These are phyloP conservation scores for Anastrepha ludens DNA, from an alignment of 1,140 invertebrate species.

Conservation along the genomic window DNA sequence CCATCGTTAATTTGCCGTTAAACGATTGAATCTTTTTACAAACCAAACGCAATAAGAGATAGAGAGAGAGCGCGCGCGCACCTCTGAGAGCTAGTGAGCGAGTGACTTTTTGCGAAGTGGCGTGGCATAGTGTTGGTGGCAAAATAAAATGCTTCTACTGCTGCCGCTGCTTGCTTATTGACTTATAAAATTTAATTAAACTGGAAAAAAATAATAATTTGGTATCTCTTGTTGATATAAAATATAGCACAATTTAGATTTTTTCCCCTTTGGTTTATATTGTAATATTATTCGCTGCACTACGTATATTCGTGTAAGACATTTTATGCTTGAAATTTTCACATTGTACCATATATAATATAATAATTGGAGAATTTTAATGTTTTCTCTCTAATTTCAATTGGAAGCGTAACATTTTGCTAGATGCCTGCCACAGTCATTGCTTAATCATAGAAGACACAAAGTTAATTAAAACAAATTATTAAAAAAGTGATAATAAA, in stretches of 20 bases:
- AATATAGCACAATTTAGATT: slow-evolving; percentile 31
- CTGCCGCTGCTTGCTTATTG: slow-evolving; percentile 28
- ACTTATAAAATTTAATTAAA: slow-evolving; percentile 37
- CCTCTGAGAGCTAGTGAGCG: background rate
- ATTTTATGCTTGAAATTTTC: too few species aligned
- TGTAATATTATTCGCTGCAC: background rate
- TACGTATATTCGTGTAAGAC: too few species aligned
- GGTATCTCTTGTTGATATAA: slow-evolving; percentile 12
- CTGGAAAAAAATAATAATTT: background rate
- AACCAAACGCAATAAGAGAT: background rate
- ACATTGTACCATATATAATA: too few species aligned
- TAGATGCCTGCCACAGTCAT: background rate
- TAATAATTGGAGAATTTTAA: too few species aligned
- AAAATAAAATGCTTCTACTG: background rate
- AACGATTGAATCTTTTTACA: background rate
- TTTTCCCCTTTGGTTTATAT: background rate
- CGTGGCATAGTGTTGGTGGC: slow-evolving; percentile 24
- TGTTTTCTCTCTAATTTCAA: too few species aligned
- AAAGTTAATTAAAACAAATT: background rate
- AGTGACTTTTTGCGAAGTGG: background rate
- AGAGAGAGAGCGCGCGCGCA: background rate
- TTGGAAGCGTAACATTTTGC: too few species aligned
- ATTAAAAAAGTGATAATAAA: background rate
- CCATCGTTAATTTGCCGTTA: slow-evolving; percentile 1
- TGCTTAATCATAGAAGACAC: background rate